Evolutionary conservation across 2,888 invertebrate genomes (phyloP).

Genomic region (Mythimna impura): DNA sequence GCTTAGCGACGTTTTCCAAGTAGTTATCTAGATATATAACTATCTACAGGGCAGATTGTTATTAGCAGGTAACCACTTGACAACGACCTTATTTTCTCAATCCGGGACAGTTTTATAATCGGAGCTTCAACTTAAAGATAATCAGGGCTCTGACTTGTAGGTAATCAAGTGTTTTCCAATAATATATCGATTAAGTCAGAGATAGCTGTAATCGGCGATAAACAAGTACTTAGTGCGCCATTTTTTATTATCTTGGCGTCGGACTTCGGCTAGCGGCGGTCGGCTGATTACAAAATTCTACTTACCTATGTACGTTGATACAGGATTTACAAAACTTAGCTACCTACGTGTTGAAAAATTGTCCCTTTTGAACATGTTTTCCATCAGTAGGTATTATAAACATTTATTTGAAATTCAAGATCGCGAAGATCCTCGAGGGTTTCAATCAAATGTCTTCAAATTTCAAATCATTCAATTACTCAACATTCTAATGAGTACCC

Average conservation of each 20-base stretch:
- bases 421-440: no score
- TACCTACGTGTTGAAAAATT: not conserved
- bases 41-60: no score
- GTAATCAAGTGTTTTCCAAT: conserved; percentile 40
- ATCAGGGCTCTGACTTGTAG: conserved; percentile 8
- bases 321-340: conserved; percentile 19
- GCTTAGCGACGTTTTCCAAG: no score
- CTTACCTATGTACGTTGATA: conserved; percentile 5
- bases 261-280: conserved; percentile 27
- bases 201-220: conserved; percentile 36
- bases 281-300: conserved; percentile 34
- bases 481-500: no score
- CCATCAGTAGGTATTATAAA: not conserved
- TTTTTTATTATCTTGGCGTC: conserved; percentile 41
- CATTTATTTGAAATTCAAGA: not conserved
- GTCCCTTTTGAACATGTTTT: not conserved
- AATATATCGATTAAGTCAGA: conserved; percentile 35
- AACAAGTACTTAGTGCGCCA: conserved; percentile 40
- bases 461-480: not conserved
- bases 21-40: no score
- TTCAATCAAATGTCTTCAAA: not conserved
- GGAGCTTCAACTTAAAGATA: conserved; percentile 38
- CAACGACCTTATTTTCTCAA: conserved; percentile 13
- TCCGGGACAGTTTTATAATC: conserved; percentile 21
- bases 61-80: not conserved